Percentiles rank a stretch among this genome's conserved stretches.
phyloP scores from a whole-genome alignment of 2,113 vertebrate species.

The Lophochroa leadbeateri region DNA sequence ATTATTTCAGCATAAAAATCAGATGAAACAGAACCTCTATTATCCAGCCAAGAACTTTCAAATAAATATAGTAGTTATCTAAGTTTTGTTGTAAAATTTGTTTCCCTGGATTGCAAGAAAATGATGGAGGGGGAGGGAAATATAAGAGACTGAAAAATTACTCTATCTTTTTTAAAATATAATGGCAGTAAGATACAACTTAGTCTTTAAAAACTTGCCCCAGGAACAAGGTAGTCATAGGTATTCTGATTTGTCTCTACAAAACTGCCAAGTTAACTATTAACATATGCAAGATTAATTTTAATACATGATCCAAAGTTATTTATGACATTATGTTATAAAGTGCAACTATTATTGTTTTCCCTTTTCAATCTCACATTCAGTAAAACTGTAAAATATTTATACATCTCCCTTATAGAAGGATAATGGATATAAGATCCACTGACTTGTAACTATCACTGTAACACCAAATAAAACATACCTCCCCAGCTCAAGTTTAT shows the following conservation, averaged over 20 bases:
- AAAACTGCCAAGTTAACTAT: background rate
- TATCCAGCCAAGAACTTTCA: background rate
- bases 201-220: background rate
- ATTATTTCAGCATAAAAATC: background rate
- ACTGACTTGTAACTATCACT: background rate
- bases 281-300: background rate
- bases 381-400: background rate
- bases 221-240: background rate
- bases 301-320: background rate
- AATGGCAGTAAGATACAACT: background rate
- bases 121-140: fast-evolving
- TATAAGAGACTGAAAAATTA: background rate
- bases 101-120: background rate
- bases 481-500: background rate
- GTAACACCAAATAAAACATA: background rate
- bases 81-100: background rate
- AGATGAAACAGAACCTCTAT: background rate
- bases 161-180: background rate
- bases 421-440: background rate
- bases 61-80: background rate
- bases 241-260: background rate
- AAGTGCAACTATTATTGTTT: background rate
- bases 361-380: background rate
- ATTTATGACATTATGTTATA: background rate
- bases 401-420: background rate